Percentiles rank a stretch among this genome's conserved stretches.
These are phyloP conservation scores for Mimas tiliae DNA, from an alignment of 2,888 invertebrate species.

Conservation along the genomic window DNA sequence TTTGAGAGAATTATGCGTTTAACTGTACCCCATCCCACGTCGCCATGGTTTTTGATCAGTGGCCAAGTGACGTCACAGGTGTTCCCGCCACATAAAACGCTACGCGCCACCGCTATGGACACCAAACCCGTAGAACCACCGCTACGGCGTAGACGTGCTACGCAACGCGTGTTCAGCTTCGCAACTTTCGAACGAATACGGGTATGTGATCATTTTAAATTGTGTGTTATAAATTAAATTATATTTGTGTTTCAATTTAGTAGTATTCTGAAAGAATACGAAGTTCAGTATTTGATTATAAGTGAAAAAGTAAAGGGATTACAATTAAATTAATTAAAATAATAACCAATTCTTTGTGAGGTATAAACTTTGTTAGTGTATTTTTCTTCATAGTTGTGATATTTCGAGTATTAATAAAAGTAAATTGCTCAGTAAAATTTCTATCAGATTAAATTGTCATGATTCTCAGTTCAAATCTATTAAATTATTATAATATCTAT, in stretches of 20 bases:
- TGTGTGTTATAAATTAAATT: background rate
- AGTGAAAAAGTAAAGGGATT: too few relatives aligned
- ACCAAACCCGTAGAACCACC: constrained; percentile 67
- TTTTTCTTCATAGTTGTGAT: background rate
- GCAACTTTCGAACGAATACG: constrained; percentile 40
- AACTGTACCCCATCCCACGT: constrained; percentile 66
- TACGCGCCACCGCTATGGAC: constrained; percentile 56
- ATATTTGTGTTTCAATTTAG: background rate
- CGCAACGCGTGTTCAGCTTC: constrained; percentile 45
- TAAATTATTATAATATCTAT: too few relatives aligned
- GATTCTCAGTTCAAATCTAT: too few relatives aligned
- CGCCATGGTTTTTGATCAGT: constrained; percentile 56
- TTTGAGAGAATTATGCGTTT: constrained; percentile 30
- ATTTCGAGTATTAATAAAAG: background rate
- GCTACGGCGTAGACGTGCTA: constrained; percentile 77
- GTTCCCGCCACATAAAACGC: constrained; percentile 60
- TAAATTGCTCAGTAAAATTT: background rate
- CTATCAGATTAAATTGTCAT: too few relatives aligned
- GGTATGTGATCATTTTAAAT: constrained; percentile 21
- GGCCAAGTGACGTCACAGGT: constrained; percentile 72
- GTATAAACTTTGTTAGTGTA: background rate
- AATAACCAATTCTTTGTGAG: background rate
- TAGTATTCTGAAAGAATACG: background rate
- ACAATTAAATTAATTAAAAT: background rate
- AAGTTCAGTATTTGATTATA: background rate